Base-by-base conservation (phyloP, 2,797 vertebrate genomes). In the Poeciliopsis turneri region DNA sequence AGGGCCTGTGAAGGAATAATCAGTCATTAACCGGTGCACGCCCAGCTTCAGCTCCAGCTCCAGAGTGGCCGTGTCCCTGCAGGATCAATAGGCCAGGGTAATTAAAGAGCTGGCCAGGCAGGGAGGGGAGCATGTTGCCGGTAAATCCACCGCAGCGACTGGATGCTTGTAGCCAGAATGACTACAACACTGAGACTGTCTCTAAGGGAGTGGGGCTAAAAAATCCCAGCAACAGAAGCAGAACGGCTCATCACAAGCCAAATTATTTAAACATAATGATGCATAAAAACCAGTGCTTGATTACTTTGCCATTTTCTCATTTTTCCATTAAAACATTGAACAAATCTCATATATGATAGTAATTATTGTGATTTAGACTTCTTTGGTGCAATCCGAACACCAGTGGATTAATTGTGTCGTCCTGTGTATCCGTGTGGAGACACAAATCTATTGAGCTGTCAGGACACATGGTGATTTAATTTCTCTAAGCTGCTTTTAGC, bases 81-180 rank as follows among this genome's bases (percentile, higher is more conserved):
- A 87, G 87, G 92, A 96, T 96, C 95, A 93, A 96, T 96, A 95
- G 93, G 90, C 91, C 92, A 92, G 92, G 94, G 95, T 96, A 96
- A 96, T 96, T 96, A 96, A 96, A 95, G 95, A 96, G 94, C 93
- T 93, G 90, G 88, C 88, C 77, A 53, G 81, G 84, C 84, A 83
- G 82, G 87, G 84, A 84, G 82, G 85, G 90, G 91, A 83, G 74
- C 84, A 82, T 89, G 90, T 86, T 96, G 95, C 95, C 94, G 90
- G 95, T 96, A 96, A 96, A 94, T 95, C 93, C 94, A 95, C 92
- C 84, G 86, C 92, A 93, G 89, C 87, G 81, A 88, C 88, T 89
- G 91, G 91, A 94, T 93, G 90, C 92, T 89, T 92, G 94, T 88
- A 93, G 94, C 91, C 94, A 92, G 92, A 90, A 90, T 87, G 93